A percentile compares a stretch with the other conserved stretches of the same genome.
These are phyloP conservation scores for Congeria kusceri DNA, from an alignment of 2,888 invertebrate genomes.

Conservation along the genomic window DNA sequence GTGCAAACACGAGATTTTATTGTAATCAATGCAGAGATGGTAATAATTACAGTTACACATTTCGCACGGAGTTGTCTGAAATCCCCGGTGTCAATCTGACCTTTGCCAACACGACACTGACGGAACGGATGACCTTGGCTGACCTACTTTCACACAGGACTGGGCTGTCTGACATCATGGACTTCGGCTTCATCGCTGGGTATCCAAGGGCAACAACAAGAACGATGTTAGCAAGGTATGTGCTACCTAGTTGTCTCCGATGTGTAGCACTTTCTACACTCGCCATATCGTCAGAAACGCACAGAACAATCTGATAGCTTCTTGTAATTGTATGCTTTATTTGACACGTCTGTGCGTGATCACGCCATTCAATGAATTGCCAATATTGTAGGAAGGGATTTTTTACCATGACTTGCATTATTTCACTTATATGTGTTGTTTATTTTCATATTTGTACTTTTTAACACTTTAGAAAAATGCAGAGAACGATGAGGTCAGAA, in stretches of 20 bases:
- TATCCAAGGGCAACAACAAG: constrained; percentile 50
- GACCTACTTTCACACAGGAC: constrained; percentile 66
- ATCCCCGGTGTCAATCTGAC: constrained; percentile 54
- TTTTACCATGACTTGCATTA: too few species aligned
- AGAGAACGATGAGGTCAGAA: too few species aligned
- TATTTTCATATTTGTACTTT: too few species aligned
- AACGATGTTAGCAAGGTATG: constrained; percentile 47
- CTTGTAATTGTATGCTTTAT: too few species aligned
- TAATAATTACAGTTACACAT: constrained; percentile 63
- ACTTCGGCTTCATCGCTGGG: constrained; percentile 59
- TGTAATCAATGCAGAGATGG: too few species aligned
- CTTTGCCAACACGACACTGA: constrained; percentile 54
- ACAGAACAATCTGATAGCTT: too few species aligned
- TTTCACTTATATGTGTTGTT: too few species aligned
- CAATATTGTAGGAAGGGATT: too few species aligned
- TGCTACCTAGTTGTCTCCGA: constrained; percentile 2
- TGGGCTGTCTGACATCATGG: constrained; percentile 58
- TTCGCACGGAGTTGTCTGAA: constrained; percentile 62
- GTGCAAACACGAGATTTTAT: too few species aligned
- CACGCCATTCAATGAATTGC: too few species aligned
- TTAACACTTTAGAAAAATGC: too few species aligned
- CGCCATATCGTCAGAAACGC: not conserved
- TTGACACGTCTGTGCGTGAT: too few species aligned
- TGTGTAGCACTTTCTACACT: not conserved
- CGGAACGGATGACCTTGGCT: constrained; percentile 60